These are phyloP conservation scores for Ailurus styani DNA, from an alignment of 2,113 vertebrate genomes.

Conservation along the genomic window DNA sequence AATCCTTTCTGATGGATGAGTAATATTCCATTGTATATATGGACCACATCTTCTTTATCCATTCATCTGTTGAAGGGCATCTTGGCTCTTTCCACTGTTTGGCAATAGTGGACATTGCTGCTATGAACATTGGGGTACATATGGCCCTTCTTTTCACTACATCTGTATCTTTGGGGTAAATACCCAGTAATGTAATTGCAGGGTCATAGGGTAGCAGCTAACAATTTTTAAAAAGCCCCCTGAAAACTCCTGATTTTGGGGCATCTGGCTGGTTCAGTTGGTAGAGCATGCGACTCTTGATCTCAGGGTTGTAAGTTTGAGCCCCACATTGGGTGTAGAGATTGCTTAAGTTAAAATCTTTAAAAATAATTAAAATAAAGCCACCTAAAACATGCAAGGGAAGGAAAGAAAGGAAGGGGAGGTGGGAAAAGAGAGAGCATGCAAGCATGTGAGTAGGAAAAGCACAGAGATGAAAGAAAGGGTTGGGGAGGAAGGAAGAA, in stretches of 20 bases:
- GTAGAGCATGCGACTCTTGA: not conserved
- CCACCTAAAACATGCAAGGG: not conserved
- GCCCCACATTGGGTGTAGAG: not conserved
- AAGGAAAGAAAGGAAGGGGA: not conserved
- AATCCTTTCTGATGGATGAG: too few species aligned
- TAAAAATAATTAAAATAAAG: not conserved
- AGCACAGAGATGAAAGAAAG: not conserved
- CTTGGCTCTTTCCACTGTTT: too few species aligned
- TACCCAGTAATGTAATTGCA: too few species aligned
- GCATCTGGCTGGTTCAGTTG: not conserved
- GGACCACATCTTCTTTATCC: too few species aligned
- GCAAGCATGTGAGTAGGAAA: not conserved
- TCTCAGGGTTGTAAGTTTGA: not conserved
- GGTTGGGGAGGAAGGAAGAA: too few species aligned
- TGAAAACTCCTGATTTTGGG: not conserved
- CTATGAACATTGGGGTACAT: too few species aligned
- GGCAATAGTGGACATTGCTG: too few species aligned
- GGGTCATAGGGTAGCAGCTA: too few species aligned
- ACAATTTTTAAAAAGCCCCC: not conserved
- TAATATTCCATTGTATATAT: too few species aligned
- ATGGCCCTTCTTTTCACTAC: too few species aligned
- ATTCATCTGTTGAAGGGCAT: too few species aligned
- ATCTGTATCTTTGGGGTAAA: too few species aligned
- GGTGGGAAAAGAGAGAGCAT: not conserved
- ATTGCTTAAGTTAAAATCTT: not conserved